Evolutionary conservation across 2,888 invertebrate genomes (phyloP), one percentile per base, ranked within the genome.

Genomic region (Macropis europaea): DNA sequence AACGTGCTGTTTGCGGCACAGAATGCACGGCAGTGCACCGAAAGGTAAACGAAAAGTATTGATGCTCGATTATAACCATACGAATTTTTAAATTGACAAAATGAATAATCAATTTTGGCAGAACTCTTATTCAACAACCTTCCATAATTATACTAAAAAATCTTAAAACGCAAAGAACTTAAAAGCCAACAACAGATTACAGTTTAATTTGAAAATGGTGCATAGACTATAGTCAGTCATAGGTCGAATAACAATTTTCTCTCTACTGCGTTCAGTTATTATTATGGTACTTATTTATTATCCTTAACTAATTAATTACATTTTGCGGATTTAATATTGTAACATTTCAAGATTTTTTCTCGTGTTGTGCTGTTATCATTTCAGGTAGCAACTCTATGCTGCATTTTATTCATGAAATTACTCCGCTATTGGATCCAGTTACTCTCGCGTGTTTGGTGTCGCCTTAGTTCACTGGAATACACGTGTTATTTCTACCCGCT

Each of bases 401-500:
- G 9, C n/a, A 47, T 0, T 5, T 40, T 32, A 22, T 43, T 34
- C 50, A 26, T 48, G 60, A n/a, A 19, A 6, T 69, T 43, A 32
- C 0, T 7, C 4, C 26, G n/a, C n/a, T n/a, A n/a, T n/a, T 24
- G 7, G 2, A 24, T 30, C 9, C 42, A 47, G 13, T 28, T 40
- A 11, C 36, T 63, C 32, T 30, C 56, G 71, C 50, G 36, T 45
- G 71, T 71, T 70, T 71, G 60, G 13, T 42, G 40, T 57, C 61
- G 47, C 57, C 6, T 38, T 26, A 11, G 36, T 61, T 52, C 47
- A 0, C 54, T 6, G 2, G 13, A 7, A 50, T 61, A 47, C 83
- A 82, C 82, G 81, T 82, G 78, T 82, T 74, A 45, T 56, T 73
- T 40, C 34, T 26, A 64, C 43, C 69, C 52, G 63, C 43, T 56